Percentiles rank a stretch among this genome's conserved stretches.
Conservation (phyloP, 2,797 vertebrate species). For the Hydrophis major region DNA sequence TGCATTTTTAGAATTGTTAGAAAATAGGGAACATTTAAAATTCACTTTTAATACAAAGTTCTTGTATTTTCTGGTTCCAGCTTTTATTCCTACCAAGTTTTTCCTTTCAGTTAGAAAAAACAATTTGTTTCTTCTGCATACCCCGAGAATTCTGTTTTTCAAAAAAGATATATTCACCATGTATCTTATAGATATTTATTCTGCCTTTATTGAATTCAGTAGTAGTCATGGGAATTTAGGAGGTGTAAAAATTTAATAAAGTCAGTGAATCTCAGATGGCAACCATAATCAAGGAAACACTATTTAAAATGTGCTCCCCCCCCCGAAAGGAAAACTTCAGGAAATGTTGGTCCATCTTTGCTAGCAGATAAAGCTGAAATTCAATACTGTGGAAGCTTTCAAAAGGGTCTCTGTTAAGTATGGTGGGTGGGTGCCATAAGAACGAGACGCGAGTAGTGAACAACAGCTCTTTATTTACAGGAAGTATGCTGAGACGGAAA, state of each 20-base stretch:
- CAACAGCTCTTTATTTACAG: too few relatives aligned
- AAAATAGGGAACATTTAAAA: background rate
- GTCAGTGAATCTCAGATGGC: background rate
- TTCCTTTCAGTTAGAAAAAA: background rate
- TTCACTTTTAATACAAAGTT: background rate
- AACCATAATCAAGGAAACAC: background rate
- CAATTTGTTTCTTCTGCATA: background rate
- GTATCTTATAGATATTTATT: background rate
- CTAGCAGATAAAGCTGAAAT: background rate
- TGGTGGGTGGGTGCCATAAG: too few relatives aligned
- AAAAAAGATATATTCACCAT: background rate
- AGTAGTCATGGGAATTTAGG: background rate
- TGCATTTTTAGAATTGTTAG: background rate
- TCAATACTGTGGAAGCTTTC: background rate
- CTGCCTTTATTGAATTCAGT: background rate
- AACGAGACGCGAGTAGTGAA: too few relatives aligned
- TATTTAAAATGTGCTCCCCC: background rate
- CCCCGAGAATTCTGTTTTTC: background rate
- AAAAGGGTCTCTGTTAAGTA: background rate
- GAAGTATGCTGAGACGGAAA: too few relatives aligned
- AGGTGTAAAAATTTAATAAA: background rate
- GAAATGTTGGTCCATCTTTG: slow-evolving; percentile 15
- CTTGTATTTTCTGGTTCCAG: background rate
- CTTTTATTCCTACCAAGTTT: background rate
- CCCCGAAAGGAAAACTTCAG: background rate